phyloP scores from a whole-genome alignment of 2,888 invertebrate species.

The Polydrusus pterygomalis region DNA sequence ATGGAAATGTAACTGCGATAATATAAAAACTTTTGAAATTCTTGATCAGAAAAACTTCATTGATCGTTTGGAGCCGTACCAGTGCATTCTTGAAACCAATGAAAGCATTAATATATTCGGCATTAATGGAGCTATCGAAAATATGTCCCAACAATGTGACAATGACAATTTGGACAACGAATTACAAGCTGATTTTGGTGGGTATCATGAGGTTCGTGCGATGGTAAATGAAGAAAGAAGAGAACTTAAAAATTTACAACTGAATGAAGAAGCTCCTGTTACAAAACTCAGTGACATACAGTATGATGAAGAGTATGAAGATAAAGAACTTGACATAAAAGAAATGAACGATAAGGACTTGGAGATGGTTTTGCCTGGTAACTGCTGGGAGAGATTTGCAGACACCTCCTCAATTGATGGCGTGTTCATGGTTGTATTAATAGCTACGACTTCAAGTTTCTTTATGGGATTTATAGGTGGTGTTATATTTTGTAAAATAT shows the following conservation, averaged over 20 bases:
- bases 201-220: conserved; percentile 16
- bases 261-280: background rate
- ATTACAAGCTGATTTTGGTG: background rate
- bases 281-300: background rate
- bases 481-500: conserved; percentile 46
- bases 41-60: conserved; percentile 60
- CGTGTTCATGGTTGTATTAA: conserved; percentile 24
- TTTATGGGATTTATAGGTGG: conserved; percentile 53
- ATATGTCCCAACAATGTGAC: conserved; percentile 9
- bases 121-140: conserved; percentile 40
- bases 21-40: conserved; percentile 63
- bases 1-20: conserved; percentile 66
- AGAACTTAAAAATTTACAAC: conserved; percentile 2
- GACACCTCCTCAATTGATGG: conserved; percentile 13
- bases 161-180: conserved; percentile 13
- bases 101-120: conserved; percentile 60
- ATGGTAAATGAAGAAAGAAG: conserved; percentile 32
- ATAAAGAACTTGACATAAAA: conserved; percentile 35
- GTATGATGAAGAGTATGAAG: conserved; percentile 38
- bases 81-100: conserved; percentile 58
- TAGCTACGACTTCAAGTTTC: conserved; percentile 48
- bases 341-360: conserved; percentile 30
- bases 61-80: conserved; percentile 59
- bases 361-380: background rate
- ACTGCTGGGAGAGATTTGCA: conserved; percentile 33